Evolutionary conservation across 2,113 vertebrate species (phyloP).

Genomic region (Pampusana beccarii): DNA sequence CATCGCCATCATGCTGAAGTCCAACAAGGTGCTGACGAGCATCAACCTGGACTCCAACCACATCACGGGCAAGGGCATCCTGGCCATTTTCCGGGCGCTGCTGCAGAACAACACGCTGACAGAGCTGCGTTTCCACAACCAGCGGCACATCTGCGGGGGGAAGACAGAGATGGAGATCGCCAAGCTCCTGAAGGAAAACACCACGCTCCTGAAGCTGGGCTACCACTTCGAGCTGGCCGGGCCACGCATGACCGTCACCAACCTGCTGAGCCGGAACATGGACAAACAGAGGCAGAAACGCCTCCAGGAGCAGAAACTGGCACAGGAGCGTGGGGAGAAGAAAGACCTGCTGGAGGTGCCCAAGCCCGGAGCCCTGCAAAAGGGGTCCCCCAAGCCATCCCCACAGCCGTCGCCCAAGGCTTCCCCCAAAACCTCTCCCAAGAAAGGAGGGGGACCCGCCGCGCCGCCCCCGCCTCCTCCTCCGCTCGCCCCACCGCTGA

Average conservation of each 20-base stretch:
- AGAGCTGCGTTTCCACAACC: constrained; percentile 97
- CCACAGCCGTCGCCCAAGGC: constrained; percentile 83
- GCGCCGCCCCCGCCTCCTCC: constrained; percentile 83
- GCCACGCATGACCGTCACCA: constrained; percentile 95
- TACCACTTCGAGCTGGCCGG: constrained; percentile 96
- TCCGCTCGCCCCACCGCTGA: constrained; percentile 82
- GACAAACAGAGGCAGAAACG: constrained; percentile 93
- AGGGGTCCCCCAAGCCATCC: constrained; percentile 76
- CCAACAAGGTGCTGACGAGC: constrained; percentile 89
- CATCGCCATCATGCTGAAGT: constrained; percentile 87
- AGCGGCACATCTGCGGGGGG: constrained; percentile 95
- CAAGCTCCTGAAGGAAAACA: constrained; percentile 93
- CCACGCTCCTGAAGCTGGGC: constrained; percentile 92
- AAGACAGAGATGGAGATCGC: constrained; percentile 99
- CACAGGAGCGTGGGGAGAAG: constrained; percentile 84
- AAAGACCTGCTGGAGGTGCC: constrained; percentile 86
- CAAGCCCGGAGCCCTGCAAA: constrained; percentile 56
- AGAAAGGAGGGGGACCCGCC: constrained; percentile 67
- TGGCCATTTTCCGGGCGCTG: constrained; percentile 92
- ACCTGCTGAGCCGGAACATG: constrained; percentile 96
- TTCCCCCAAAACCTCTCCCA: constrained; percentile 83
- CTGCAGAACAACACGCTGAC: constrained; percentile 90
- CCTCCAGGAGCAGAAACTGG: constrained; percentile 91
- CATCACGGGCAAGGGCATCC: constrained; percentile 93
- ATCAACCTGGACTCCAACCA: constrained; percentile 97